Evolutionary conservation across 2,113 vertebrate genomes (phyloP), one percentile per base, ranked within the genome.

Genomic region (Stomatorhinus ivindoensis): DNA sequence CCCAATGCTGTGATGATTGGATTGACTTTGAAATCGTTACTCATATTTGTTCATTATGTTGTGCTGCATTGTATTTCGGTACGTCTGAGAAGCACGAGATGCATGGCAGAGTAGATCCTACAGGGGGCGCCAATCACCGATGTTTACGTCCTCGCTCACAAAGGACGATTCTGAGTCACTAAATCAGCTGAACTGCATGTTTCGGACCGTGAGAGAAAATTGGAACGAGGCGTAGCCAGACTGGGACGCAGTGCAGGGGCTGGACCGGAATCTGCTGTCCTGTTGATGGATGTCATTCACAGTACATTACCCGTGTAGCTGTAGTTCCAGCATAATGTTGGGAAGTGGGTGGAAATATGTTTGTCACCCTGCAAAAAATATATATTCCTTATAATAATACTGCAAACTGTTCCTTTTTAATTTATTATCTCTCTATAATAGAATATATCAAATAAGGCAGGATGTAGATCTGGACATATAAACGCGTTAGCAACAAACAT

Each of bases 341-440:
- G 17, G 85, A 86, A 24, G 44, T 53, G 31, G 19, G 85, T 53
- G 85, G 85, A 55, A 87, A 87, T 87, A n/a, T 44, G 35, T 87
- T 65, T 87, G 19, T 87, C 87, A 87, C 31, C 27, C 87, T 87
- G 35, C 31, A 19, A 80, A 19, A 42, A 19, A 39, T 2, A 42
- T 42, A 84, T 84, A 42, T 84, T 84, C 80, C 2, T n/a, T 80
- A 86, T 27, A n/a, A 21, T 27, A 8, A 86, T 27, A 47, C 17
- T 50, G 11, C 10, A 86, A 35, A 51, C 50, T 55, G 50, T 87
- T 87, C 13, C 31, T 19, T 87, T 84, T 35, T 21, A 51, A 53
- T 35, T 0, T 9, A 19, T 35, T 39, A 19, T 31, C 4, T 53
- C 48, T 86, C 2, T 39, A 53, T 15, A 86, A 46, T 19, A 35